phyloP scores from a whole-genome alignment of 1,140 invertebrate genomes.

The Paraescarpia echinospica region DNA sequence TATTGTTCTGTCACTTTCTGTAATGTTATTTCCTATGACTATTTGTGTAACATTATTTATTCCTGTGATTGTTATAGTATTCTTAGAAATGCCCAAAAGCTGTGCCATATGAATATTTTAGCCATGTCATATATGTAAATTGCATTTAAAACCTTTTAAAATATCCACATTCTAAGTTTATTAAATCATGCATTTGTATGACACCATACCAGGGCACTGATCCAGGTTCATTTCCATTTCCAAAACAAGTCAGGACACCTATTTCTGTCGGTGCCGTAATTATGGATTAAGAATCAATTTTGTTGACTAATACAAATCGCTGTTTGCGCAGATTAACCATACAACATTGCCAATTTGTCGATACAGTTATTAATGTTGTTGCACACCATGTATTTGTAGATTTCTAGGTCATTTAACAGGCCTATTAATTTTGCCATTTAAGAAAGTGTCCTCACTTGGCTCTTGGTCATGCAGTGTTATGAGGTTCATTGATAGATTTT shows the following conservation, averaged over 20 bases:
- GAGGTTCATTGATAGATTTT: neutral
- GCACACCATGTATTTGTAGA: neutral
- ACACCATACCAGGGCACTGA: too few species aligned
- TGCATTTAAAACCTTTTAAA: neutral
- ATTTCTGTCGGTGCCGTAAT: neutral
- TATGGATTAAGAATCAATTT: neutral
- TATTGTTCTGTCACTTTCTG: neutral
- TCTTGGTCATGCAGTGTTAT: neutral
- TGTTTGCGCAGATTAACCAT: neutral
- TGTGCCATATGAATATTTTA: neutral
- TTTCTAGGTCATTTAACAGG: neutral
- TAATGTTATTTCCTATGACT: neutral
- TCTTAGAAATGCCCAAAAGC: neutral
- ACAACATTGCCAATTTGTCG: neutral
- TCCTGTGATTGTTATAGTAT: neutral
- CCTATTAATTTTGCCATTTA: neutral
- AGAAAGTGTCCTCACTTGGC: neutral
- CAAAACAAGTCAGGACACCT: neutral
- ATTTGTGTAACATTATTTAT: neutral
- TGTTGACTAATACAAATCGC: neutral
- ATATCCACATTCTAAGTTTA: neutral
- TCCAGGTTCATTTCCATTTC: neutral
- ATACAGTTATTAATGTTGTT: neutral
- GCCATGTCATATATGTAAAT: neutral
- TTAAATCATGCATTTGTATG: too few species aligned